Conservation (phyloP, 2,797 vertebrate species). For the Leptoclinus maculatus region DNA sequence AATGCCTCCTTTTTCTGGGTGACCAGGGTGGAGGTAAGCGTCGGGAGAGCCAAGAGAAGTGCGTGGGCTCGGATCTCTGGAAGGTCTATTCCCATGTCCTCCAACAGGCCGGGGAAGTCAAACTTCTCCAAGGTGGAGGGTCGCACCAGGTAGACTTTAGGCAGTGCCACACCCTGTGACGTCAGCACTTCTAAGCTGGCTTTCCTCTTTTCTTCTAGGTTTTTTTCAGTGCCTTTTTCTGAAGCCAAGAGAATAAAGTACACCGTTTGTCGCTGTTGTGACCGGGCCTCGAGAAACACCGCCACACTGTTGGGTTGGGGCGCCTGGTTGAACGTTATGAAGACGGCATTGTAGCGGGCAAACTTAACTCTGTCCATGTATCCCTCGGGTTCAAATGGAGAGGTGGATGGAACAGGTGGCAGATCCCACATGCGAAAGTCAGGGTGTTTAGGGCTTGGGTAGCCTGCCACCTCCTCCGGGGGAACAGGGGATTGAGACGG, state of each 20-base stretch:
- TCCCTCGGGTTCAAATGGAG: constrained; percentile 67
- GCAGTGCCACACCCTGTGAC: constrained; percentile 68
- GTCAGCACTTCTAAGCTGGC: constrained; percentile 69
- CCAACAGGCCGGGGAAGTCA: constrained; percentile 77
- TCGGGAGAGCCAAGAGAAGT: constrained; percentile 79
- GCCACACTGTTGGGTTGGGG: constrained; percentile 58
- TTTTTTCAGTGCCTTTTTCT: constrained; percentile 62
- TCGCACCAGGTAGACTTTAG: constrained; percentile 75
- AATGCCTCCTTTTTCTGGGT: constrained; percentile 81
- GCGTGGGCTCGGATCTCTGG: constrained; percentile 80
- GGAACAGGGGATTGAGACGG: constrained; percentile 33
- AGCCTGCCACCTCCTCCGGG: constrained; percentile 69
- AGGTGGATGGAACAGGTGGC: constrained; percentile 58
- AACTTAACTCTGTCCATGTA: constrained; percentile 77
- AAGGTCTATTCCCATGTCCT: constrained; percentile 73
- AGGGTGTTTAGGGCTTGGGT: constrained; percentile 76
- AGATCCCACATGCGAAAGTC: constrained; percentile 84
- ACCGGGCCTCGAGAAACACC: constrained; percentile 72
- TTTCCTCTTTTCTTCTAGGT: constrained; percentile 67
- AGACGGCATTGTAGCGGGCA: constrained; percentile 75
- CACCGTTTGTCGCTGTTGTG: constrained; percentile 66
- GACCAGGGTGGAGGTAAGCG: constrained; percentile 68
- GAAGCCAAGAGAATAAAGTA: constrained; percentile 78
- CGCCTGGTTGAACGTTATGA: constrained; percentile 70
- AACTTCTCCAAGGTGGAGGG: constrained; percentile 71